These are phyloP conservation scores for Trissolcus brochymenae DNA, from an alignment of 2,888 invertebrate genomes.

Conservation along the genomic window DNA sequence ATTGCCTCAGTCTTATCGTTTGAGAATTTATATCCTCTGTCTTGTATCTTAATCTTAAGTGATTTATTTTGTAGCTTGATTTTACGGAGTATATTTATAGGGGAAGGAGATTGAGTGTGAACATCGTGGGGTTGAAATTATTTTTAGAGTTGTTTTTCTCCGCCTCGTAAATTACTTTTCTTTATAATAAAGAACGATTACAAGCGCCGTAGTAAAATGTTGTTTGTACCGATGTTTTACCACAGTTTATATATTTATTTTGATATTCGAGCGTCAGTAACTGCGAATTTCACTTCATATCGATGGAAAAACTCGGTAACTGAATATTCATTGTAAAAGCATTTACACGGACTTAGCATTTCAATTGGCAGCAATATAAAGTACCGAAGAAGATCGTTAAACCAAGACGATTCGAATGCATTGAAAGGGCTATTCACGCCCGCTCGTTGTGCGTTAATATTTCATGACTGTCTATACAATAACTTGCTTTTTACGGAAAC, in stretches of 20 bases:
- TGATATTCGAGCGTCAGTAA: too few relatives aligned
- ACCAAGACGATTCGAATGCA: conserved; percentile 34
- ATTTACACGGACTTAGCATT: conserved; percentile 17
- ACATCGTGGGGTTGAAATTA: conserved; percentile 10
- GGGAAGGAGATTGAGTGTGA: conserved; percentile 24
- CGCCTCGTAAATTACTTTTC: too few relatives aligned
- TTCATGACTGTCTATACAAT: conserved; percentile 44
- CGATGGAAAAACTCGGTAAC: too few relatives aligned
- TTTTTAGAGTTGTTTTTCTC: not conserved
- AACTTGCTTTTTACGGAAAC: conserved; percentile 18
- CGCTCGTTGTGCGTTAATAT: conserved; percentile 35
- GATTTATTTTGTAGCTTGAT: conserved; percentile 35
- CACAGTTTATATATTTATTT: too few relatives aligned
- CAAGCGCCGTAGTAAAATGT: too few relatives aligned
- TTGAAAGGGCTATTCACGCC: conserved; percentile 26
- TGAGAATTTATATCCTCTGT: conserved; percentile 18
- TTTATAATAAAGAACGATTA: too few relatives aligned
- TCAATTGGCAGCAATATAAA: conserved; percentile 21
- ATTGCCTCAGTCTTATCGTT: conserved; percentile 31
- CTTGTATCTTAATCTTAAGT: conserved; percentile 37
- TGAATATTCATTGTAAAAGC: conserved; percentile 23
- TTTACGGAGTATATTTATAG: conserved; percentile 22
- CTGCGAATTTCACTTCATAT: too few relatives aligned
- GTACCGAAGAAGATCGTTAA: conserved; percentile 24
- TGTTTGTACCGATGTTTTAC: too few relatives aligned